Conservation (phyloP, 2,797 vertebrate species). For the Coilia nasus region DNA sequence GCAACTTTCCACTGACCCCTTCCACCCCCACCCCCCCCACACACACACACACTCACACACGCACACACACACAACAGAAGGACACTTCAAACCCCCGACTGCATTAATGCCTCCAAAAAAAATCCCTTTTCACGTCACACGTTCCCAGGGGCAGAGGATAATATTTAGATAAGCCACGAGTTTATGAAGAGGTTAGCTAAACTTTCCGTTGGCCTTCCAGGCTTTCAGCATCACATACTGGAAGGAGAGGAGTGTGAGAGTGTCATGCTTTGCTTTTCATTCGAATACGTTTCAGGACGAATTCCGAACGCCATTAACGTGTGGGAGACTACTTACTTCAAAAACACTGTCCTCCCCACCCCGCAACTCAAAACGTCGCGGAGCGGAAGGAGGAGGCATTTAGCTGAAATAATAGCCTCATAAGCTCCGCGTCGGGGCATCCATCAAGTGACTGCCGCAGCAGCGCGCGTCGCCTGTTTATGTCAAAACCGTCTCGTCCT, state of each 20-base stretch:
- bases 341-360: too few species aligned
- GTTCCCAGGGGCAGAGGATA: conserved; percentile 48
- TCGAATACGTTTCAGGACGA: conserved; percentile 10
- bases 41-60: neutral
- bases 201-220: conserved; percentile 45
- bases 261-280: neutral
- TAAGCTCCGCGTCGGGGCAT: conserved; percentile 27
- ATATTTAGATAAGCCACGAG: conserved; percentile 60
- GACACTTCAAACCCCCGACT: conserved; percentile 39
- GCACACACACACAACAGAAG: conserved; percentile 18
- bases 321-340: neutral
- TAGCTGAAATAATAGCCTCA: conserved; percentile 26
- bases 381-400: conserved; percentile 11
- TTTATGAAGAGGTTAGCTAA: conserved; percentile 56
- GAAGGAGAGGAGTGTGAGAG: neutral
- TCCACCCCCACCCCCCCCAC: neutral
- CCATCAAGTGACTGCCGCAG: conserved; percentile 28
- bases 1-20: conserved; percentile 46
- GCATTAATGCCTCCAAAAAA: conserved; percentile 14
- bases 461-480: conserved; percentile 1
- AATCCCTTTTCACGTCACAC: conserved; percentile 32
- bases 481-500: conserved; percentile 35
- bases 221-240: neutral
- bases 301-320: neutral
- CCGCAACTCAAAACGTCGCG: neutral